phyloP scores from a whole-genome alignment of 2,113 vertebrate genomes.

The Oryzias celebensis region DNA sequence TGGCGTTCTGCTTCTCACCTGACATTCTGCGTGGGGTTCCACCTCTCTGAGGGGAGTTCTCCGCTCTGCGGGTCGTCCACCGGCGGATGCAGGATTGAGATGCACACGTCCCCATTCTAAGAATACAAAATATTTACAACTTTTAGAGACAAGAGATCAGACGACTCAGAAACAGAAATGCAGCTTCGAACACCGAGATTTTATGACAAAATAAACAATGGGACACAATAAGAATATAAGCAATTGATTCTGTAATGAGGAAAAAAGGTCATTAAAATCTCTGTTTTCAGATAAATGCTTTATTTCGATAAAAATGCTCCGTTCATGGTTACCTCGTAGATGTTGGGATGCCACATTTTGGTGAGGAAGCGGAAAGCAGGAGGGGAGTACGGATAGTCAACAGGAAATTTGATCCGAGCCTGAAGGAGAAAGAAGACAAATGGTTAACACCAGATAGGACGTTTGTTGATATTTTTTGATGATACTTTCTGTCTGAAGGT shows the following conservation, averaged over 20 bases:
- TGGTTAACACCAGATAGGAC: no score
- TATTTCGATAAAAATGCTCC: background rate
- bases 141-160: no score
- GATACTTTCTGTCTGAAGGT: no score
- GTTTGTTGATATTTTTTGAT: no score
- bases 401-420: constrained; percentile 93
- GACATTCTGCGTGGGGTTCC: constrained; percentile 97
- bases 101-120: constrained; percentile 93
- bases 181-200: fast-evolving
- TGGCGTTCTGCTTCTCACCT: constrained; percentile 69
- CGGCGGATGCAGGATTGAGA: constrained; percentile 91
- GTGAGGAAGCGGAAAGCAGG: constrained; percentile 94
- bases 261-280: fast-evolving
- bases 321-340: constrained; percentile 85
- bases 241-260: no score
- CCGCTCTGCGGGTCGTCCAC: constrained; percentile 96
- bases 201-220: no score
- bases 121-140: background rate
- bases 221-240: no score
- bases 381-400: constrained; percentile 96
- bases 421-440: constrained; percentile 54
- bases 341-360: constrained; percentile 99
- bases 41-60: constrained; percentile 91
- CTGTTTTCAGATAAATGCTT: background rate
- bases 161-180: background rate